Evolutionary conservation across 2,113 vertebrate genomes (phyloP), one percentile per base, ranked within the genome.

Genomic region (Trichechus manatus): DNA sequence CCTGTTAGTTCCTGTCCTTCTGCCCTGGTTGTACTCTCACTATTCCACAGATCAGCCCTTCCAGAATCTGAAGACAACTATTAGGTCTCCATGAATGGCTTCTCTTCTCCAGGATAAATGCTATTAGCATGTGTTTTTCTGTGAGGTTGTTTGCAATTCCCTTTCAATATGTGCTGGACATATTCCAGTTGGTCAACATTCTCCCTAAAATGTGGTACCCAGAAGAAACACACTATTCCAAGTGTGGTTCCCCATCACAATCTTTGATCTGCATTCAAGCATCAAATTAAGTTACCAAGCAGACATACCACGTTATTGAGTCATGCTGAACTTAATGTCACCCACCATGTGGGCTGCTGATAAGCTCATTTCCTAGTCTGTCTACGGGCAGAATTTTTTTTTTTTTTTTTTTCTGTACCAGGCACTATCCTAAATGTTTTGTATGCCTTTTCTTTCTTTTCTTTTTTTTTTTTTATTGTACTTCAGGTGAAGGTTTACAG

Each of bases 261-360:
- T 29, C 87, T 97, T 92, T 96, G 70, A 93, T 95, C 80, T 95
- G 64, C 53, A 82, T 59, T 78, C 10, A 85, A 96, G 95, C 90
- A 90, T 93, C 95, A 93, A 36, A 90, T 95, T 84, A 81, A 61
- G 92, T 96, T 56, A 78, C 89, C 78, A 61, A 63, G 77, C 80
- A 95, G 89, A 93, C 95, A 92, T 77, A 68, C 89, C 85, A 39
- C 66, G 68, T 20, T 59, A 85, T 22, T 92, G 93, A 88, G 36
- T 97, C 96, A 93, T 15, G 59, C n/a, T 68, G 80, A 96, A 89
- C 93, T 87, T 84, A 53, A 84, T 44, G 92, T 94, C 80, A 66
- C 42, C 59, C 68, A 56, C 50, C 44, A n/a, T 6, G 13, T 63
- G 47, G 10, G 29, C 77, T 87, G 89, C 70, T 90, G 87, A 56